Base-by-base conservation (phyloP, 2,113 vertebrate species). In the Fregata magnificens region DNA sequence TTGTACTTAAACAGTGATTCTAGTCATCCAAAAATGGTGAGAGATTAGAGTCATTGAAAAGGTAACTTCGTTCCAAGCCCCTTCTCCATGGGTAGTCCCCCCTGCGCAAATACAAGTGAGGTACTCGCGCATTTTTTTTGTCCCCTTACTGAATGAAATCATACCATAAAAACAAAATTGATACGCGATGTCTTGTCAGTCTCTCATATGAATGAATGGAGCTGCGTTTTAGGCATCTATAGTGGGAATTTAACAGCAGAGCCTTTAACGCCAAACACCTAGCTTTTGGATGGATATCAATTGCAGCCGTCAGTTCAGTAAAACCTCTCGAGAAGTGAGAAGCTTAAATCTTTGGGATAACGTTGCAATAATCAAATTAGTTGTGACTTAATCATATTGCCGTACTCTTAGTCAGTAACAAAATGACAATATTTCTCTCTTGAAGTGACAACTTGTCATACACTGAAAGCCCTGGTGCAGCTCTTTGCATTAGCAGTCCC, bases 391-490 rank as follows among this genome's bases (percentile, higher is more conserved):
- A 53, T 66, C 15, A 2, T 32, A 21, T 31, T 58, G n/a, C 42
- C 0, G 0, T 53, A 14, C 9, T 42, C 8, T 12, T 28, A 44
- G 20, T 62, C 0, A 0, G 16, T 66, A 42, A 49, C 49, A 65
- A 71, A 90, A 82, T 29, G 1, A 47, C 47, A 21, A 0, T 55
- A 15, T 85, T 72, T 59, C 42, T 67, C 12, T 76, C 5, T 8
- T 42, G 31, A 69, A 81, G 77, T 42, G 86, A 44, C 77, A 81
- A 11, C 29, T 38, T 76, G 47, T 63, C 50, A 31, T 9, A 2
- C 24, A 2, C 1, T 18, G 28, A 62, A 40, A 82, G 61, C 56
- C 26, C 28, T 1, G 16, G 31, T 56, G 34, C 29, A 61, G 13
- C 17, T 87, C 21, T n/a, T 69, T 63, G 25, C 49, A 1, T 32